A percentile compares a stretch with the other conserved stretches of the same genome.
These are phyloP conservation scores for Rapana venosa DNA, from an alignment of 2,888 invertebrate genomes.

Conservation along the genomic window DNA sequence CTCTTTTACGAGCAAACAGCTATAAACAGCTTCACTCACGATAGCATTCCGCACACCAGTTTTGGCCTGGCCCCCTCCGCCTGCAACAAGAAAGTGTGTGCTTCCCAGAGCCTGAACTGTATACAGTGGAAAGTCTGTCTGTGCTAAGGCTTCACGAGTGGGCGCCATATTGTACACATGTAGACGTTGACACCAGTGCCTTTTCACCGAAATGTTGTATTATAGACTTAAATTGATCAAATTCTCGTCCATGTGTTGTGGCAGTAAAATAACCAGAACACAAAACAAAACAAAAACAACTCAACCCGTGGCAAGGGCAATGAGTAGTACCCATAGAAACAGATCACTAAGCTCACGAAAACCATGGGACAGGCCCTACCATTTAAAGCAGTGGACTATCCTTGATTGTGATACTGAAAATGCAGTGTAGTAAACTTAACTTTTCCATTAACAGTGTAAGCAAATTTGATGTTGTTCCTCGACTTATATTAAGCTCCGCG, in stretches of 20 bases:
- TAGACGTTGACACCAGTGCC: neutral
- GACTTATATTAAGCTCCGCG: too few species aligned
- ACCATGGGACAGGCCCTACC: too few species aligned
- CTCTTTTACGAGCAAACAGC: neutral
- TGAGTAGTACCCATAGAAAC: too few species aligned
- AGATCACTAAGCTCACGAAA: too few species aligned
- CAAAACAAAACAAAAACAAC: too few species aligned
- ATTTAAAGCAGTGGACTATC: too few species aligned
- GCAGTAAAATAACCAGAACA: too few species aligned
- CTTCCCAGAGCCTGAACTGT: constrained; percentile 93
- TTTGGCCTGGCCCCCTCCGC: constrained; percentile 97
- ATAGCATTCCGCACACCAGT: constrained; percentile 98
- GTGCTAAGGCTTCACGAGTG: constrained; percentile 62
- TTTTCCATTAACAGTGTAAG: too few species aligned
- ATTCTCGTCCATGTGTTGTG: neutral
- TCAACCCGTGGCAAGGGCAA: too few species aligned
- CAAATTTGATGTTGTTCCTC: too few species aligned
- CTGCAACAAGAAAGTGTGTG: constrained; percentile 95
- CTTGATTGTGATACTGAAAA: too few species aligned
- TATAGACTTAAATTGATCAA: neutral
- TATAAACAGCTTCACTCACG: constrained; percentile 78
- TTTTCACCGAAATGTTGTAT: neutral
- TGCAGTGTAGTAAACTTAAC: too few species aligned
- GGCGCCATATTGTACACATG: constrained; percentile 66
- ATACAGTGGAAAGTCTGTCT: constrained; percentile 87